phyloP scores from a whole-genome alignment of 1,140 invertebrate genomes.

The Pogonognathellus flavescens region DNA sequence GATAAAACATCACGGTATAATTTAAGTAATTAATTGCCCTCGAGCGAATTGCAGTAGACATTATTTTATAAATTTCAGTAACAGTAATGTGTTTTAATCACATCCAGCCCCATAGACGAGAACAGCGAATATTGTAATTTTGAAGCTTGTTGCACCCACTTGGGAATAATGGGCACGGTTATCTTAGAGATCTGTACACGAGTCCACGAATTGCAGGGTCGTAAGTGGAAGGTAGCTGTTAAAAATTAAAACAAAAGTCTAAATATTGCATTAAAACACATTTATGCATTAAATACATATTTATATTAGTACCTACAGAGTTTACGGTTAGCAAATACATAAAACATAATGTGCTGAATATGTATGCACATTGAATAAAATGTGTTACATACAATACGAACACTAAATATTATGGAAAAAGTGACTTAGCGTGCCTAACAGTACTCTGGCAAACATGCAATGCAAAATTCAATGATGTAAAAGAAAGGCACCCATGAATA shows the following conservation, averaged over 20 bases:
- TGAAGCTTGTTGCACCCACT: not conserved
- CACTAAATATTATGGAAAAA: no score
- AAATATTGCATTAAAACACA: not conserved
- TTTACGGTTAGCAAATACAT: not conserved
- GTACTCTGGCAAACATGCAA: no score
- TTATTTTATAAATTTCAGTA: no score
- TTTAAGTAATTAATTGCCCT: no score
- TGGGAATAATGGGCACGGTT: not conserved
- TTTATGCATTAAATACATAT: not conserved
- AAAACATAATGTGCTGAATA: not conserved
- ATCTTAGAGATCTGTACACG: conserved; percentile 62
- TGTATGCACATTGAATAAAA: not conserved
- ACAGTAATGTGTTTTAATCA: no score
- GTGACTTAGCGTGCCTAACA: no score
- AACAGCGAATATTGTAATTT: not conserved
- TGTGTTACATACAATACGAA: no score
- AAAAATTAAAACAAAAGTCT: conserved; percentile 9
- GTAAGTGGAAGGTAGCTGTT: conserved; percentile 66
- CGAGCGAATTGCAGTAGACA: no score
- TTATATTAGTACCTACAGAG: not conserved
- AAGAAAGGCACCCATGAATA: no score
- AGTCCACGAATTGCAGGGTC: conserved; percentile 64
- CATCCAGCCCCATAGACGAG: no score
- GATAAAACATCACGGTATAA: no score
- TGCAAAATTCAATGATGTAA: no score